These are phyloP conservation scores for Apostichopus japonicus DNA, from an alignment of 35 echinoderm and acorn worm genomes.

Conservation along the genomic window DNA sequence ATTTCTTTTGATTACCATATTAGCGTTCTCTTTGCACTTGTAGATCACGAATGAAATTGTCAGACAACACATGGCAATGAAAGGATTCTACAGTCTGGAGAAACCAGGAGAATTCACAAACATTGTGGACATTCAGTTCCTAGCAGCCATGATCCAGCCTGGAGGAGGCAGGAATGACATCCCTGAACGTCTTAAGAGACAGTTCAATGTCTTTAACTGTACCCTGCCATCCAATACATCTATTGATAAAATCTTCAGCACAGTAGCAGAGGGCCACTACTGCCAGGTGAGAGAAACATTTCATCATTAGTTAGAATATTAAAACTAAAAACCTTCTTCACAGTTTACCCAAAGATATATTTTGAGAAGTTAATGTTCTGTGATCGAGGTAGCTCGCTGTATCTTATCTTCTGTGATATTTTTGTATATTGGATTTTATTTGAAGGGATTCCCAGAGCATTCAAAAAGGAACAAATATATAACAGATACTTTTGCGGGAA, in stretches of 20 bases:
- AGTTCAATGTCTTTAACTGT: slow-evolving; percentile 98
- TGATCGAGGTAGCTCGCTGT: too few species aligned
- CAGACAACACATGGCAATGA: slow-evolving; percentile 88
- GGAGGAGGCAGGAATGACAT: slow-evolving; percentile 98
- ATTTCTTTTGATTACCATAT: not conserved
- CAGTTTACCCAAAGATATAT: too few species aligned
- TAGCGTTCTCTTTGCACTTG: not conserved
- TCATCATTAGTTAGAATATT: too few species aligned
- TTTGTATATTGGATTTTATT: too few species aligned
- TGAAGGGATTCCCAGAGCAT: too few species aligned
- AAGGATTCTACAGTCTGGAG: slow-evolving; percentile 96
- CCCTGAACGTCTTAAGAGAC: slow-evolving; percentile 97
- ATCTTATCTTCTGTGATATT: too few species aligned
- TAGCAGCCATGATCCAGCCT: slow-evolving; percentile 97
- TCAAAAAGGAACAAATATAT: too few species aligned
- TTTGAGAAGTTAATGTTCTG: too few species aligned
- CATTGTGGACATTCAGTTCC: slow-evolving; percentile 98
- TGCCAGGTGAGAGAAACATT: slow-evolving; percentile 68
- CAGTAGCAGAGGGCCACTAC: slow-evolving; percentile 82
- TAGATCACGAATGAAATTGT: slow-evolving; percentile 99
- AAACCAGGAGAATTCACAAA: slow-evolving; percentile 99
- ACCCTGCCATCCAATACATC: slow-evolving; percentile 94
- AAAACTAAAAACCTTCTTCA: too few species aligned
- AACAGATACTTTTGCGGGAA: too few species aligned
- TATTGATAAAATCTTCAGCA: slow-evolving; percentile 97